phyloP scores from a whole-genome alignment of 2,888 invertebrate genomes.

The Lochmaea crataegi region DNA sequence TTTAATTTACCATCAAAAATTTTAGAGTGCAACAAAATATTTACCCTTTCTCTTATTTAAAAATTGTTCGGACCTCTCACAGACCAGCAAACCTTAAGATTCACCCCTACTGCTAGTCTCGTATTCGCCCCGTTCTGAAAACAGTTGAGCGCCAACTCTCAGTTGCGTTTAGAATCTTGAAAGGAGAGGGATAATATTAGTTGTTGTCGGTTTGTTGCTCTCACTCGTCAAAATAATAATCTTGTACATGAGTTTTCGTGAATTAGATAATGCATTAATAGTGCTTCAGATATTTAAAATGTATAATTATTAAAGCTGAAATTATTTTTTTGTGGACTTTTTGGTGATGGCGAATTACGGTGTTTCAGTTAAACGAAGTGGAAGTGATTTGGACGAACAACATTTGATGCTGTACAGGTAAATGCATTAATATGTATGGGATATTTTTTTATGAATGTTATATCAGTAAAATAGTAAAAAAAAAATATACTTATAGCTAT shows the following conservation, averaged over 20 bases:
- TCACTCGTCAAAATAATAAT: conserved; percentile 3
- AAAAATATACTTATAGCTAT: too few relatives aligned
- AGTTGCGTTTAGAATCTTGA: conserved; percentile 21
- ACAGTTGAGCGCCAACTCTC: conserved; percentile 15
- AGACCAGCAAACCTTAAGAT: neutral
- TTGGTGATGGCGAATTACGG: conserved; percentile 51
- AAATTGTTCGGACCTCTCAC: too few relatives aligned
- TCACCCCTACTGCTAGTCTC: conserved; percentile 29
- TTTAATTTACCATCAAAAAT: too few relatives aligned
- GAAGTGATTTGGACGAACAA: conserved; percentile 53
- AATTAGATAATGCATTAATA: neutral
- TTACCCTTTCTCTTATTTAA: too few relatives aligned
- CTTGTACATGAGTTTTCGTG: neutral
- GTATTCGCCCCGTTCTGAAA: neutral
- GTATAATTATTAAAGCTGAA: neutral
- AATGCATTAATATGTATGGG: neutral
- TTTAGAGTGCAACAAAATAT: too few relatives aligned
- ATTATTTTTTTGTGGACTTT: neutral
- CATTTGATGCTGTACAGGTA: conserved; percentile 51
- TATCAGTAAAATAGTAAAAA: too few relatives aligned
- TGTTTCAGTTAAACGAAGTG: conserved; percentile 51
- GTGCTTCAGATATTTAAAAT: neutral
- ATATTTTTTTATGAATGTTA: too few relatives aligned
- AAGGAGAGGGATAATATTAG: neutral
- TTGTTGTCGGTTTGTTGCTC: neutral